Conservation (phyloP, 2,888 invertebrate species). For the Tenthredo livida region DNA sequence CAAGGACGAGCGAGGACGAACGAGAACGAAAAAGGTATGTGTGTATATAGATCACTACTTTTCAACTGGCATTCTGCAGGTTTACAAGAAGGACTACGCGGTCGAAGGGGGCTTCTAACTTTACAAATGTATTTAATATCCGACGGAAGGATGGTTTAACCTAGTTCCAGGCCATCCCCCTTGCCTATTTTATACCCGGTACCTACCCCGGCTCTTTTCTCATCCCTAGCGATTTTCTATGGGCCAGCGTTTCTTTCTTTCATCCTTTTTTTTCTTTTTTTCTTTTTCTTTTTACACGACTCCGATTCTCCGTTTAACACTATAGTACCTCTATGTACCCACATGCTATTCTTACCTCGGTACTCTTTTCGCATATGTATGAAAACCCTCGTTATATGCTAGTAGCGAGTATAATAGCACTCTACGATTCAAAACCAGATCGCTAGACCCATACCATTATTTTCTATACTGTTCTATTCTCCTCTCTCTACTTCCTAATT, state of each 20-base stretch:
- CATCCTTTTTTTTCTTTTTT: neutral
- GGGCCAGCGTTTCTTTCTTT: neutral
- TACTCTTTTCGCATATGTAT: neutral
- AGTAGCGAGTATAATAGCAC: neutral
- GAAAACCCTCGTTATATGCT: neutral
- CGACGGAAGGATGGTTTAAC: constrained; percentile 40
- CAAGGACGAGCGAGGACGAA: constrained; percentile 16
- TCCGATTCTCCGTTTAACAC: neutral
- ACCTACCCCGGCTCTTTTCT: neutral
- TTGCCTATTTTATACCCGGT: constrained; percentile 20
- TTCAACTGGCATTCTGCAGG: constrained; percentile 27
- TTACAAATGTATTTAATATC: constrained; percentile 50
- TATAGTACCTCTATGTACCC: neutral
- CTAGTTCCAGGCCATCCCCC: neutral
- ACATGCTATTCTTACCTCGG: neutral
- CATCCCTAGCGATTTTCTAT: neutral
- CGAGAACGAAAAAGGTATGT: constrained; percentile 12
- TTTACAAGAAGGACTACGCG: constrained; percentile 37
- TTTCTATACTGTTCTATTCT: neutral
- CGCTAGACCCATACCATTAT: neutral
- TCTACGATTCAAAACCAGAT: constrained; percentile 7
- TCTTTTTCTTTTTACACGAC: neutral
- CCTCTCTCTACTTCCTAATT: neutral
- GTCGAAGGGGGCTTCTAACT: constrained; percentile 35
- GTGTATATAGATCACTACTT: constrained; percentile 32